phyloP scores from a whole-genome alignment of 2,888 invertebrate species.

The Seira sanloemensis region DNA sequence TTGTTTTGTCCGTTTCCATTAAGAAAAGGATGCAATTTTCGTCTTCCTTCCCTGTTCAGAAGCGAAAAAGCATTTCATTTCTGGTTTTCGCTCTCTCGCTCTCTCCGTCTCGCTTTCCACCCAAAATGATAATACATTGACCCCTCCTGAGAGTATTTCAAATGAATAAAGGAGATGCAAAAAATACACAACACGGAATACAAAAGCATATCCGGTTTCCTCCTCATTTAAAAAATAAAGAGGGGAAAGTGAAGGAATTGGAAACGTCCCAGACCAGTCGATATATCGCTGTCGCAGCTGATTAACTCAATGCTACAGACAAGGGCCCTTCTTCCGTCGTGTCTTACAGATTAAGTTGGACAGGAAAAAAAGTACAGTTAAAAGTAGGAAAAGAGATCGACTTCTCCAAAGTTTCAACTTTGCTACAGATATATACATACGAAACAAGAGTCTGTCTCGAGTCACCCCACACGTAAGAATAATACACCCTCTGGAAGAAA shows the following conservation, averaged over 20 bases:
- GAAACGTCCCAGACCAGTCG: constrained; percentile 40
- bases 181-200: not conserved
- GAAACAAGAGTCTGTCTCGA: constrained; percentile 3
- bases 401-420: too few species aligned
- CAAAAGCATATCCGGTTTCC: not conserved
- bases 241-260: constrained; percentile 21
- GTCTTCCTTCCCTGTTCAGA: not conserved
- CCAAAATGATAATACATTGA: constrained; percentile 17
- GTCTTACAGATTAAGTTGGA: constrained; percentile 43
- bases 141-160: not conserved
- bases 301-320: constrained; percentile 48
- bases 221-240: not conserved
- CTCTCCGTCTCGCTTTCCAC: not conserved
- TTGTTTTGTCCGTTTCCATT: constrained; percentile 5
- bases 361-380: not conserved
- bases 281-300: constrained; percentile 62
- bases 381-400: not conserved
- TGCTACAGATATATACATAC: not conserved
- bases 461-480: constrained; percentile 15
- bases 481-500: not conserved
- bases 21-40: constrained; percentile 11
- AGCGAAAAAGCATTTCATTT: too few species aligned
- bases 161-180: constrained; percentile 3
- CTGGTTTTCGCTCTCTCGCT: too few species aligned
- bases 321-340: not conserved